Evolutionary conservation across 2,888 invertebrate species (phyloP), one percentile per base, ranked within the genome.

Genomic region (Pardosa pseudoannulata): DNA sequence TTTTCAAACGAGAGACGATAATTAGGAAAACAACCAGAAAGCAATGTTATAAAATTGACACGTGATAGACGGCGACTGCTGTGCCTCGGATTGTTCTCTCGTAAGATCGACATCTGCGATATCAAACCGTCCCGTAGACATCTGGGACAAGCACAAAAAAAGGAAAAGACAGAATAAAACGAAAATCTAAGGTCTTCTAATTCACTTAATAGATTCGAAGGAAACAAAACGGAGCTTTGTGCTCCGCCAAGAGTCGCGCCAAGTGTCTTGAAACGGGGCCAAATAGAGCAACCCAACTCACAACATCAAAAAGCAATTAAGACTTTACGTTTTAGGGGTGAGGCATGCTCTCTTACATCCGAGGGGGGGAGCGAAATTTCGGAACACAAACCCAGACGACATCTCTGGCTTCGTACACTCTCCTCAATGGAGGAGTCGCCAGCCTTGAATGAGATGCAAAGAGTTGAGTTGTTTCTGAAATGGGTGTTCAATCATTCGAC

Each of bases 251-350:
- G 19, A 19, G n/a, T 36, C 11, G 6, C 82, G 71, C 75, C 82
- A 75, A 76, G 76, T 39, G 71, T 71, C 23, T 76, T 82, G 82
- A 82, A 62, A 28, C 7, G 0, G 16, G 19, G 82, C 82, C 82
- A 82, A 82, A 82, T 76, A 64, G 76, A 71, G 71, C 82, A 82
- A 75, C 76, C 82, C 76, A 29, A 70, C 75, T 75, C 31, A 71
- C 64, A 82, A 68, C 80, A 80, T 73, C 81, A 65, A 64, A 62
- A 41, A 70, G 70, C 70, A 70, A 23, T 70, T 70, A 70, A 70
- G 70, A 41, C 41, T 70, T 28, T 41, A 28, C 41, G 70, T 70
- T 70, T 70, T 41, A 19, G 70, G 70, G 70, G 70, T 41, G 70
- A 36, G 68, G 68, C 31, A 19, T 31, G 32, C 68, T 68, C 36